Evolutionary conservation across 2,888 invertebrate species (phyloP), one percentile per base, ranked within the genome.

Genomic region (Geotrupes spiniger): DNA sequence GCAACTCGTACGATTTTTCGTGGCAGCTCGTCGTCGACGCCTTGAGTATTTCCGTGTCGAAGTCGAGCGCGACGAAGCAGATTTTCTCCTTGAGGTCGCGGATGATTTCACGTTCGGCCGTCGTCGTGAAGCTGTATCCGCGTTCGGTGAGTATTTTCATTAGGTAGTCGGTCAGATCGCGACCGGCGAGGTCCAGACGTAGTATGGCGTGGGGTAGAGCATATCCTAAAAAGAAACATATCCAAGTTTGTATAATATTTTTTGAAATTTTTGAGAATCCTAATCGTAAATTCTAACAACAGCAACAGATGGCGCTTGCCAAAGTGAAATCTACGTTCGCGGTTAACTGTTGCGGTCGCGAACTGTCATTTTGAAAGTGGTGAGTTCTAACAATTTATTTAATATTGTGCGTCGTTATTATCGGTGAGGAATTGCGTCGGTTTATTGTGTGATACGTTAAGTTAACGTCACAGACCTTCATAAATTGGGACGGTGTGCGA

Each of bases 401-500:
- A n/a, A n/a, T n/a, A n/a, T n/a, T n/a, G n/a, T n/a, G n/a, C n/a
- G n/a, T n/a, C n/a, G n/a, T n/a, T n/a, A n/a, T n/a, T n/a, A n/a
- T n/a, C n/a, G n/a, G n/a, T n/a, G n/a, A n/a, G n/a, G n/a, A 27
- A 27, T 27, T 27, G 9, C 27, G 27, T 8, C 6, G 9, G 6
- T 27, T 6, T 8, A 27, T 8, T 9, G 27, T 27, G 6, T 27
- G 9, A 8, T 27, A 27, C 9, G 8, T 27, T 27, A 27, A 9
- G 6, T 27, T 27, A 8, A 8, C 27, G 6, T 27, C 6, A 21
- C 21, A 6, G 6, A 76, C 77, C 85, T 75, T 86, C 85, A 64
- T 86, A 86, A 71, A 85, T 85, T 54, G 87, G 85, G 6, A 85
- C 85, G 49, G 83, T 85, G 74, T 85, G 85, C 33, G 84, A 83